Percentiles rank a stretch among this genome's conserved stretches.
phyloP scores from a whole-genome alignment of 2,113 vertebrate species.

The Toxotes chatareus region DNA sequence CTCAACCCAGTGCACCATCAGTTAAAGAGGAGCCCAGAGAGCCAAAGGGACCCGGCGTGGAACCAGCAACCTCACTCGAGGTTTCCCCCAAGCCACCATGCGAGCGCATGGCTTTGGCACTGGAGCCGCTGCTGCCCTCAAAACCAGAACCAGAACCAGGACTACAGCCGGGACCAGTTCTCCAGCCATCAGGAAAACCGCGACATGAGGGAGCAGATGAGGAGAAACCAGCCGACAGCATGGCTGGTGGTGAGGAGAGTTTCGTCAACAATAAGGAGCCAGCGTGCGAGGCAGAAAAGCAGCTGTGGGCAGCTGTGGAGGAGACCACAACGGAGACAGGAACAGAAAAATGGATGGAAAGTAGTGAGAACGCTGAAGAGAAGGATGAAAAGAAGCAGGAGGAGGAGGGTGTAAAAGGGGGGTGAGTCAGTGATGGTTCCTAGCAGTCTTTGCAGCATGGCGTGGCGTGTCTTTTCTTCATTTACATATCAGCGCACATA shows the following conservation, averaged over 20 bases:
- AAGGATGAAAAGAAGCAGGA: slow-evolving; percentile 47
- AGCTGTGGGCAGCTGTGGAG: slow-evolving; percentile 77
- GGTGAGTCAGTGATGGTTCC: slow-evolving; percentile 72
- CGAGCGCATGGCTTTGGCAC: neutral
- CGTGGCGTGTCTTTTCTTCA: slow-evolving; percentile 21
- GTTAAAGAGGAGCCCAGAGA: slow-evolving; percentile 58
- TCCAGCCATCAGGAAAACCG: slow-evolving; percentile 40
- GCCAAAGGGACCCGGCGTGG: slow-evolving; percentile 40
- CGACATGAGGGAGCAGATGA: slow-evolving; percentile 38
- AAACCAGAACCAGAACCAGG: slow-evolving; percentile 66
- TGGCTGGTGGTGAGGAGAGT: slow-evolving; percentile 40
- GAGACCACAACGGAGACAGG: slow-evolving; percentile 58
- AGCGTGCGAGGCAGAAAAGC: slow-evolving; percentile 59
- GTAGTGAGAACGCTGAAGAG: slow-evolving; percentile 32
- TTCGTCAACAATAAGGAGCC: slow-evolving; percentile 48
- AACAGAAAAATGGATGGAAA: slow-evolving; percentile 36
- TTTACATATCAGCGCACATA: neutral
- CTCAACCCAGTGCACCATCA: slow-evolving; percentile 39
- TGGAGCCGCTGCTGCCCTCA: slow-evolving; percentile 39
- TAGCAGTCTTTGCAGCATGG: slow-evolving; percentile 29
- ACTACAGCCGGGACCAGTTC: slow-evolving; percentile 33
- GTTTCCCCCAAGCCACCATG: slow-evolving; percentile 14
- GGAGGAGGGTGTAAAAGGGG: slow-evolving; percentile 61
- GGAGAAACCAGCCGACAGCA: slow-evolving; percentile 9
- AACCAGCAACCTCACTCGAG: slow-evolving; percentile 26